phyloP scores from a whole-genome alignment of 2,888 invertebrate genomes.

The Nomada ferruginata region DNA sequence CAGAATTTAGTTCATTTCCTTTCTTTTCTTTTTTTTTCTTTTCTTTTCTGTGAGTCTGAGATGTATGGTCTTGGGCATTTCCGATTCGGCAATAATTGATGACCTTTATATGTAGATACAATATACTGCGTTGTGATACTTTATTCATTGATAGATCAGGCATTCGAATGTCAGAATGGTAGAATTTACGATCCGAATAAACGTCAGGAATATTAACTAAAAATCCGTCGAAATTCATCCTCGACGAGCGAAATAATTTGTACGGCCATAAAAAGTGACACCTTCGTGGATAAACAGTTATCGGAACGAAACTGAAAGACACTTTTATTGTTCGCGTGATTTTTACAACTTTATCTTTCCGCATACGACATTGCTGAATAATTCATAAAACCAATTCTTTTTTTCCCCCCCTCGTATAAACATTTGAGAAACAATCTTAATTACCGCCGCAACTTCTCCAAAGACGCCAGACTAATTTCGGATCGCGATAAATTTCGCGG shows the following conservation, averaged over 20 bases:
- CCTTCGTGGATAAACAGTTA: slow-evolving; percentile 14
- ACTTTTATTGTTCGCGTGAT: slow-evolving; percentile 1
- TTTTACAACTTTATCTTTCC: slow-evolving; percentile 26
- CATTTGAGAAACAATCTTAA: slow-evolving; percentile 10
- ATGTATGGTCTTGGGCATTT: neutral
- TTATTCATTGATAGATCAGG: neutral
- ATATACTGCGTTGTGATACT: neutral
- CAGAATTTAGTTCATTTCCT: too few species aligned
- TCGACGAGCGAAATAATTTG: slow-evolving; percentile 1
- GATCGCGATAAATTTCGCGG: neutral
- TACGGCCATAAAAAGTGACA: slow-evolving; percentile 12
- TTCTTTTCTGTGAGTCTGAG: too few species aligned
- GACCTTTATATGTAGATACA: neutral
- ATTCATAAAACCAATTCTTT: neutral
- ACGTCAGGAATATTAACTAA: neutral
- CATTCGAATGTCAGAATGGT: neutral
- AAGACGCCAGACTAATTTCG: slow-evolving; percentile 2
- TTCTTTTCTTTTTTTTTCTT: too few species aligned
- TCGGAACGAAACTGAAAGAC: neutral
- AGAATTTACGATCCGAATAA: slow-evolving; percentile 11
- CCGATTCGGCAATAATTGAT: neutral
- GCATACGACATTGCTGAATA: slow-evolving; percentile 12
- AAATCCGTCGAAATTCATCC: neutral
- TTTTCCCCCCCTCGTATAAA: neutral
- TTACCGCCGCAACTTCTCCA: neutral